phyloP scores from a whole-genome alignment of 2,113 vertebrate genomes.

The Tiliqua scincoides region DNA sequence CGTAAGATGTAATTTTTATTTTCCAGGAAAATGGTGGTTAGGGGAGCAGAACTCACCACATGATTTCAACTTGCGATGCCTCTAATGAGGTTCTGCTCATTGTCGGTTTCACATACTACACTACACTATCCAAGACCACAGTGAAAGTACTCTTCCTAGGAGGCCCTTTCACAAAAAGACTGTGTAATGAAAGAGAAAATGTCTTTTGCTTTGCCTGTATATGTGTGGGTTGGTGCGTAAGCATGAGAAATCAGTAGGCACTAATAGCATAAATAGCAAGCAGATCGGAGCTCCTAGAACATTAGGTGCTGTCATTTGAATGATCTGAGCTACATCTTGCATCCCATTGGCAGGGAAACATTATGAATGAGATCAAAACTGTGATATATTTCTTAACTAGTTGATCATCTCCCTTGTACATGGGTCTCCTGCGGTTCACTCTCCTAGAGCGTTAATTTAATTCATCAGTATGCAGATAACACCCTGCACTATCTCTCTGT shows the following conservation, averaged over 20 bases:
- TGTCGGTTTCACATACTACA: not conserved
- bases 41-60: not conserved
- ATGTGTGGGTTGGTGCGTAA: too few relatives aligned
- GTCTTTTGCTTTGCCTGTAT: not conserved
- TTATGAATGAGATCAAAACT: not conserved
- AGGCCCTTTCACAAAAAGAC: not conserved
- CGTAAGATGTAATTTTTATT: not conserved
- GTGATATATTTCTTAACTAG: not conserved
- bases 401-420: not conserved
- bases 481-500: too few relatives aligned
- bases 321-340: not conserved
- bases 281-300: not conserved
- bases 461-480: too few relatives aligned
- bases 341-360: too few relatives aligned
- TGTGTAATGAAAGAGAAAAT: not conserved
- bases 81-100: slow-evolving; percentile 1
- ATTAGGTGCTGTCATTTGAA: not conserved
- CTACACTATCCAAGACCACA: too few relatives aligned
- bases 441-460: not conserved
- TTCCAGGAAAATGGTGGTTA: not conserved
- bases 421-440: not conserved
- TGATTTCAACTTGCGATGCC: not conserved
- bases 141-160: not conserved
- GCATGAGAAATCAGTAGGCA: not conserved
- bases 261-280: not conserved